Conservation (phyloP, 2,113 vertebrate species). For the Tragelaphus buxtoni region DNA sequence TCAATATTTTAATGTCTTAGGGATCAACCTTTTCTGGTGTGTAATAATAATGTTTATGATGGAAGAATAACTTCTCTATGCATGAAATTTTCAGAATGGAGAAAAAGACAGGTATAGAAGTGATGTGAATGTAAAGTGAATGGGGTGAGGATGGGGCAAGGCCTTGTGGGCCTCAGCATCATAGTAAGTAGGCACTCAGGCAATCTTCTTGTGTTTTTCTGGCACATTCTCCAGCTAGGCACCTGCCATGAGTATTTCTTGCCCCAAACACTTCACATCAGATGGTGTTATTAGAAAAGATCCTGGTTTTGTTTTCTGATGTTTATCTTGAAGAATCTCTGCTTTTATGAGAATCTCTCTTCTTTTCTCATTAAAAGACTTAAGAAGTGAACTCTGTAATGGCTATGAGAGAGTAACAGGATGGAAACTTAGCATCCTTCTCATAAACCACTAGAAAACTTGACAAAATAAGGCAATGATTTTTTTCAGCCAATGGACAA, state of each 20-base stretch:
- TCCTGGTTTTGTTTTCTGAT: background rate
- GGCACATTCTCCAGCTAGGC: background rate
- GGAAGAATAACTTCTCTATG: background rate
- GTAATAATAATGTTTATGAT: background rate
- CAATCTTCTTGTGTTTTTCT: background rate
- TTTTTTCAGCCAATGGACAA: background rate
- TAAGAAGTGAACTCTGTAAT: background rate
- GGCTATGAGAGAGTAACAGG: background rate
- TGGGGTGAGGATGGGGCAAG: background rate
- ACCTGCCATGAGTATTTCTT: background rate
- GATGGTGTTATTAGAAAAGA: background rate
- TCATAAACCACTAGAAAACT: background rate
- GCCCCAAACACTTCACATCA: background rate
- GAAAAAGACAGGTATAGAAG: background rate
- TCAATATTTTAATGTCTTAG: background rate
- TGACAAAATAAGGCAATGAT: background rate
- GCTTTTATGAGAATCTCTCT: background rate
- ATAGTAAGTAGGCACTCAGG: background rate
- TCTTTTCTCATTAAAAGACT: conserved; percentile 1
- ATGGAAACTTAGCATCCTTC: background rate
- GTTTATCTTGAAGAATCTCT: background rate
- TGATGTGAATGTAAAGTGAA: background rate
- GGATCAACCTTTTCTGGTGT: background rate
- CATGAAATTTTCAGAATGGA: background rate
- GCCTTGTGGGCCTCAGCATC: background rate